Evolutionary conservation across 2,113 vertebrate species (phyloP), one percentile per base, ranked within the genome.

Genomic region (Tautogolabrus adspersus): DNA sequence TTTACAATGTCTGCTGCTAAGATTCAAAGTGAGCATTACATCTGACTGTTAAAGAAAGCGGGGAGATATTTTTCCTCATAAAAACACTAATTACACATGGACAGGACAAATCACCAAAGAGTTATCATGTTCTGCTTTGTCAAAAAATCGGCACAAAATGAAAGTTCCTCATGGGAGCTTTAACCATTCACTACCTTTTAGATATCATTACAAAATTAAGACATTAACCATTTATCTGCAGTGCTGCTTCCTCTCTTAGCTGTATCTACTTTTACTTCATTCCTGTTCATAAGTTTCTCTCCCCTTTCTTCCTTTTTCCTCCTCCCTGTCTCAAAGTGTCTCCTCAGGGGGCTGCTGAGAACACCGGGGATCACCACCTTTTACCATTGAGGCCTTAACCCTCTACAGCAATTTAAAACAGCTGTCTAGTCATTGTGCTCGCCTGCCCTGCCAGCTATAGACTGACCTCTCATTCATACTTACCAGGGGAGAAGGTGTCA

Each of bases 391-490:
- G 63, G 56, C 72, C 75, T 79, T 82, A 64, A 61, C 56, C 66
- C 74, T 73, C 69, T 9, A 40, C 72, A 62, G 61, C 62, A 59
- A 55, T 61, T 79, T 75, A 65, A 62, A 78, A 65, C 63, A 62
- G 22, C 81, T 86, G 60, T 73, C 16, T 6, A 40, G 52, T 61
- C 68, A 63, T 70, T 66, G 77, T 66, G 46, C 77, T 75, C 61
- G 13, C 72, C 64, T 51, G 30, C 52, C 19, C 62, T 52, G 64
- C 40, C 75, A 63, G 61, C 76, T 74, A 16, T 7, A 49, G 38
- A 51, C 72, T 66, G 65, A 83, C 80, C 80, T 85, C 59, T 75
- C 76, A 77, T 75, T 86, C 84, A 67, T 46, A 75, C 65, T 44
- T 79, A 75, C 77, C 74, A 67, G 40, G 42, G 57, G 73, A 78